Conservation (phyloP, 2,113 vertebrate genomes). For the Calypte anna region DNA sequence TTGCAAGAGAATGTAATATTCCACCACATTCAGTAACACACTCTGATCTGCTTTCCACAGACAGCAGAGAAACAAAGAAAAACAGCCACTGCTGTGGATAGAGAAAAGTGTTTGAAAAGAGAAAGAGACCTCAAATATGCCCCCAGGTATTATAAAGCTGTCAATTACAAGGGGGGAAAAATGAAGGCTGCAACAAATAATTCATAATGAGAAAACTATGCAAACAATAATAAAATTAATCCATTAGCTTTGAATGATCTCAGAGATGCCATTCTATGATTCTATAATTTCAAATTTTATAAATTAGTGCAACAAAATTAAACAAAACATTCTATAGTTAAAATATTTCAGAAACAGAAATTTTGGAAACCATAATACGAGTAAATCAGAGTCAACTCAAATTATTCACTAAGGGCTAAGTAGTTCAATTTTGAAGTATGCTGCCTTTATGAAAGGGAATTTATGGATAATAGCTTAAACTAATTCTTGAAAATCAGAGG, state of each 20-base stretch:
- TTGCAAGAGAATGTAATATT: slow-evolving; percentile 76
- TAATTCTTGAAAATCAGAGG: slow-evolving; percentile 71
- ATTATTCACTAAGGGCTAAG: slow-evolving; percentile 32
- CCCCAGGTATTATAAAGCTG: slow-evolving; percentile 79
- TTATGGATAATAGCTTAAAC: slow-evolving; percentile 67
- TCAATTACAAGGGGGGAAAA: slow-evolving; percentile 70
- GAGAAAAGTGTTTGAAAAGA: slow-evolving; percentile 77
- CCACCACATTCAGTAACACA: slow-evolving; percentile 63
- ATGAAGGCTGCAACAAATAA: slow-evolving; percentile 73
- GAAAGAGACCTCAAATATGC: slow-evolving; percentile 79
- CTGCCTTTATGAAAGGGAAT: slow-evolving; percentile 56
- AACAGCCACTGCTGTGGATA: slow-evolving; percentile 73
- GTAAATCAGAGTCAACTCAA: slow-evolving; percentile 51
- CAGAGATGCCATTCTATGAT: not conserved
- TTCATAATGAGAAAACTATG: slow-evolving; percentile 54
- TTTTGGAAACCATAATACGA: slow-evolving; percentile 51
- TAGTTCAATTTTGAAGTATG: slow-evolving; percentile 57
- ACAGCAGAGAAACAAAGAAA: slow-evolving; percentile 82
- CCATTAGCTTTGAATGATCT: not conserved
- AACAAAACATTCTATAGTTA: not conserved
- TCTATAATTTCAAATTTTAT: not conserved
- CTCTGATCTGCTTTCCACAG: slow-evolving; percentile 81
- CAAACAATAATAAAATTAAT: slow-evolving; percentile 44
- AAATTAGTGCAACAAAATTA: not conserved
- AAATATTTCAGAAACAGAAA: slow-evolving; percentile 5